Evolutionary conservation across 2,797 vertebrate genomes (phyloP).

Genomic region (Varecia variegata): DNA sequence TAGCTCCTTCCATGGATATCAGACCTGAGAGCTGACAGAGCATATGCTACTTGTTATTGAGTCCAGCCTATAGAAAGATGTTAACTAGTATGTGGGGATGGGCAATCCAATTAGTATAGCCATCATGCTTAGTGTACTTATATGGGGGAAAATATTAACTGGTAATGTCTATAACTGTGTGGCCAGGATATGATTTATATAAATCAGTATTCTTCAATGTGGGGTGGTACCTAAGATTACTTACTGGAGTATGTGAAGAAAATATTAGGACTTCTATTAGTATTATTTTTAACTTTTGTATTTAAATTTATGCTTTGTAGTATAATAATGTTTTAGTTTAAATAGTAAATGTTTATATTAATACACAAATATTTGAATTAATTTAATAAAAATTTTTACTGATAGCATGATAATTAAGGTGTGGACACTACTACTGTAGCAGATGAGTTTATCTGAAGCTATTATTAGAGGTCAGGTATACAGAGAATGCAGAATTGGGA

Average conservation of each 20-base stretch:
- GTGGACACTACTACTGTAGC: neutral
- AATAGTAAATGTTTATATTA: neutral
- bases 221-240: neutral
- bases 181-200: neutral
- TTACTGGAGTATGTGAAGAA: neutral
- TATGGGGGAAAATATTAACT: neutral
- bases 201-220: neutral
- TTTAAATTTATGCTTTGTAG: neutral
- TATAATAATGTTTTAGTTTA: neutral
- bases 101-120: neutral
- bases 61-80: neutral
- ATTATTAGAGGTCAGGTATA: neutral
- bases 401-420: neutral
- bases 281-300: neutral
- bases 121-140: neutral
- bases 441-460: neutral
- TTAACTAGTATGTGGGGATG: neutral
- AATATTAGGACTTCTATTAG: neutral
- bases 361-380: neutral
- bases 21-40: neutral
- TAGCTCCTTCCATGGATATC: neutral
- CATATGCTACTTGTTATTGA: neutral
- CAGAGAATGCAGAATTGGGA: neutral
- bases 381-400: neutral
- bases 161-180: neutral